Conservation (phyloP, 2,888 invertebrate genomes). For the Lasioglossum villosulum region DNA sequence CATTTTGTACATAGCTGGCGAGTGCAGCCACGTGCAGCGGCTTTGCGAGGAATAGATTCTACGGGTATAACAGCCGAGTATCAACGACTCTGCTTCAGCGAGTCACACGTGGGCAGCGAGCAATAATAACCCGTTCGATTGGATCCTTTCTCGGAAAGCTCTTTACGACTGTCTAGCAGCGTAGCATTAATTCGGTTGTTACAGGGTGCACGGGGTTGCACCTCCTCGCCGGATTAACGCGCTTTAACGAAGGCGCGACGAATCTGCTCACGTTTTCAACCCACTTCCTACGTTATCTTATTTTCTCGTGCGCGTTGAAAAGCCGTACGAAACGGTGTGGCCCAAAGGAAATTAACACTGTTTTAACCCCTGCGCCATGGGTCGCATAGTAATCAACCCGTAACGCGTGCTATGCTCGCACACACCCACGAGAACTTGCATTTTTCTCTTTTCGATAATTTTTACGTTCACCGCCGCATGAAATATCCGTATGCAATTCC, state of each 20-base stretch:
- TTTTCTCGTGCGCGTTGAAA: not conserved
- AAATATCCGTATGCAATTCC: too few species aligned
- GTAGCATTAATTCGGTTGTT: not conserved
- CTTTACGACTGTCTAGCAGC: not conserved
- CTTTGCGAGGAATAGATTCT: slow-evolving; percentile 1
- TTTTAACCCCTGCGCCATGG: too few species aligned
- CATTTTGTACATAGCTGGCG: not conserved
- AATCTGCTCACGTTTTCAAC: not conserved
- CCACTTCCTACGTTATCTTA: not conserved
- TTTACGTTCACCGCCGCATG: not conserved
- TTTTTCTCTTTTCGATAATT: not conserved
- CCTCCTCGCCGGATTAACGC: not conserved
- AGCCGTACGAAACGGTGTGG: too few species aligned
- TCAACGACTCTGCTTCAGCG: not conserved
- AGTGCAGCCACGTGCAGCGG: not conserved
- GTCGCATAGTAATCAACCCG: too few species aligned
- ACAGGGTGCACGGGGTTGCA: not conserved
- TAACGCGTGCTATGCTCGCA: too few species aligned
- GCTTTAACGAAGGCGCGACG: not conserved
- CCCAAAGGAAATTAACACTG: too few species aligned
- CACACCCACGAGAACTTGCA: not conserved
- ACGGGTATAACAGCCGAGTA: not conserved
- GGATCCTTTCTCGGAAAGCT: not conserved
- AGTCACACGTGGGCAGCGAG: not conserved
- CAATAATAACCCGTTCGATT: not conserved